Percentiles rank a stretch among this genome's conserved stretches.
These are phyloP conservation scores for Drosophila nigritarsus DNA, from an alignment of 2,888 invertebrate genomes.

Conservation along the genomic window DNA sequence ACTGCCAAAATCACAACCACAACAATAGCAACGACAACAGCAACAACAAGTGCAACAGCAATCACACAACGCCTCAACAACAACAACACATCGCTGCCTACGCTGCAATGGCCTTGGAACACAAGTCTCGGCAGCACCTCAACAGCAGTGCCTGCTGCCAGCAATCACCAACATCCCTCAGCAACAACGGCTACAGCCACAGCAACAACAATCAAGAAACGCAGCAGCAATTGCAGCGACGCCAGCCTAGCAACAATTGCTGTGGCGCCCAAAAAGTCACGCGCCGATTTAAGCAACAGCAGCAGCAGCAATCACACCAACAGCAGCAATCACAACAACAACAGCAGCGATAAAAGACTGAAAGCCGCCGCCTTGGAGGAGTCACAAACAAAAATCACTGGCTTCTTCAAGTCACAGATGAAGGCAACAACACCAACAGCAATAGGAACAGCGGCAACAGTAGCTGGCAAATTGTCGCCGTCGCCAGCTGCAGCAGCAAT, in stretches of 20 bases:
- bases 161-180: conserved; percentile 16
- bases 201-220: conserved; percentile 22
- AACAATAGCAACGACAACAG: conserved; percentile 35
- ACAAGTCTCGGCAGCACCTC: conserved; percentile 71
- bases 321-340: conserved; percentile 26
- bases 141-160: conserved; percentile 60
- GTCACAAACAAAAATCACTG: conserved; percentile 91
- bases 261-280: conserved; percentile 79
- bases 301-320: conserved; percentile 17
- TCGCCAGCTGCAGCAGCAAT: conserved; percentile 55
- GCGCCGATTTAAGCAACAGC: conserved; percentile 49
- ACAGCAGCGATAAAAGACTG: conserved; percentile 81
- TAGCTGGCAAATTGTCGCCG: conserved; percentile 41
- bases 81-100: conserved; percentile 64
- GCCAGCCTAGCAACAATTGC: conserved; percentile 36
- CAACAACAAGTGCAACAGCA: conserved; percentile 62
- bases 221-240: conserved; percentile 39
- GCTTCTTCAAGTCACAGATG: conserved; percentile 93
- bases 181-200: conserved; percentile 21
- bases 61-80: conserved; percentile 46
- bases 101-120: conserved; percentile 84
- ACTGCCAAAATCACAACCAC: conserved; percentile 62
- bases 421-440: conserved; percentile 85
- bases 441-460: background rate
- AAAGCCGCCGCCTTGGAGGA: conserved; percentile 84